Percentiles rank a stretch among this genome's conserved stretches.
Evolutionary conservation across 2,797 vertebrate species (phyloP).

Genomic region (Arnoldichthys spilopterus): DNA sequence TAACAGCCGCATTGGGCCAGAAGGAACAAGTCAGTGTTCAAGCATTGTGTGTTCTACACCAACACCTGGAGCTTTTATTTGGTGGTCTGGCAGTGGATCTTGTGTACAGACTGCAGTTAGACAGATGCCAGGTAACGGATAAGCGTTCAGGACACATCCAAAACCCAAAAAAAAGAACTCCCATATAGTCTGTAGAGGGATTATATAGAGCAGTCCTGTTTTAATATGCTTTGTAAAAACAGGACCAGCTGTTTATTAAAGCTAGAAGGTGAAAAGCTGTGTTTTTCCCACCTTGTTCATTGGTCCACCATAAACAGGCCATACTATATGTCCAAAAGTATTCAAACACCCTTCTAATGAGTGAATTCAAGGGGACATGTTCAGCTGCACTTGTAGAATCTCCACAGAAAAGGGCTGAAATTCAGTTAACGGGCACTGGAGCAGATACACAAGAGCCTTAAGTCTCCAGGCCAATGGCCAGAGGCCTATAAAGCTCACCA

Average conservation of each 20-base stretch:
- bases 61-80: slow-evolving; percentile 18
- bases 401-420: no score
- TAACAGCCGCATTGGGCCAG: neutral
- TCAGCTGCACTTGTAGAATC: no score
- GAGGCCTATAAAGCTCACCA: no score
- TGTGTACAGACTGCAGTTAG: neutral
- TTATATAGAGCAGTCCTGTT: neutral
- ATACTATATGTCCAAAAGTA: neutral
- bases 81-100: slow-evolving; percentile 4
- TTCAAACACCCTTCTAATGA: neutral
- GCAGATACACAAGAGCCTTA: no score
- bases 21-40: neutral
- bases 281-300: neutral
- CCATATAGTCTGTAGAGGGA: neutral
- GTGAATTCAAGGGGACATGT: no score
- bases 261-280: neutral
- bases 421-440: no score
- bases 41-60: neutral
- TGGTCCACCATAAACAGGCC: neutral
- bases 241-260: neutral
- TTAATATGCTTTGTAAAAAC: neutral
- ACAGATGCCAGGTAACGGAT: slow-evolving; percentile 61
- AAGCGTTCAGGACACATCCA: no score
- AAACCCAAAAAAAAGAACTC: no score
- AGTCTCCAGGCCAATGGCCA: no score